These are phyloP conservation scores for Liposcelis brunnea DNA, from an alignment of 2,888 invertebrate species.

Conservation along the genomic window DNA sequence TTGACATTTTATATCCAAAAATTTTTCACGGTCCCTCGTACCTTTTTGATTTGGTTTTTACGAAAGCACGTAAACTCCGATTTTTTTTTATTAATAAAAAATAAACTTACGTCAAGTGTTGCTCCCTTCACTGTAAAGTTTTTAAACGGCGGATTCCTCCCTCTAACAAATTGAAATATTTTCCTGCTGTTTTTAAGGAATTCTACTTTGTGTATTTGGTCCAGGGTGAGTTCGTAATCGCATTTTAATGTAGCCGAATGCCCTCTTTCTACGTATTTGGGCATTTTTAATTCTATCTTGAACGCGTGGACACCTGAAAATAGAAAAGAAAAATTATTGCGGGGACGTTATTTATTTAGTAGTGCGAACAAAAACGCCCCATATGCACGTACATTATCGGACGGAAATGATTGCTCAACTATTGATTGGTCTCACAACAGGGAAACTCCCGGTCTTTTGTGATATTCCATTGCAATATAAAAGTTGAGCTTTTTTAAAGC, in stretches of 20 bases:
- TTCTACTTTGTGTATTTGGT: constrained; percentile 62
- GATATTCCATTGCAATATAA: too few relatives aligned
- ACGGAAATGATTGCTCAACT: too few relatives aligned
- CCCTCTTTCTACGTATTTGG: constrained; percentile 19
- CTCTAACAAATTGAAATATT: constrained; percentile 67
- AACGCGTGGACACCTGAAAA: constrained; percentile 2
- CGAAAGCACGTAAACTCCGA: too few relatives aligned
- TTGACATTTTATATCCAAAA: too few relatives aligned
- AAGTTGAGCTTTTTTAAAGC: too few relatives aligned
- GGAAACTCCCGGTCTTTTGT: too few relatives aligned
- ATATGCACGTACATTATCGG: too few relatives aligned
- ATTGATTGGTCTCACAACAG: too few relatives aligned
- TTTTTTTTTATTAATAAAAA: not conserved
- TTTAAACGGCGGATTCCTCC: constrained; percentile 55
- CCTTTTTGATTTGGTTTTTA: too few relatives aligned
- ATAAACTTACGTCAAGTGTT: constrained; percentile 51
- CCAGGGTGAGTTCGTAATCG: constrained; percentile 54
- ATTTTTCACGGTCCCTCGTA: too few relatives aligned
- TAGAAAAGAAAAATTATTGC: not conserved
- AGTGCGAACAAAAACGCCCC: too few relatives aligned
- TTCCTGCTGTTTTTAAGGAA: constrained; percentile 51
- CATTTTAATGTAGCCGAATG: constrained; percentile 53
- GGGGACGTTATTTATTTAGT: too few relatives aligned
- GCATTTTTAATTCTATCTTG: constrained; percentile 2
- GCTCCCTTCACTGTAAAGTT: constrained; percentile 52